Evolutionary conservation across 2,888 invertebrate species (phyloP), one percentile per base, ranked within the genome.

Genomic region (Parnassius orleans): DNA sequence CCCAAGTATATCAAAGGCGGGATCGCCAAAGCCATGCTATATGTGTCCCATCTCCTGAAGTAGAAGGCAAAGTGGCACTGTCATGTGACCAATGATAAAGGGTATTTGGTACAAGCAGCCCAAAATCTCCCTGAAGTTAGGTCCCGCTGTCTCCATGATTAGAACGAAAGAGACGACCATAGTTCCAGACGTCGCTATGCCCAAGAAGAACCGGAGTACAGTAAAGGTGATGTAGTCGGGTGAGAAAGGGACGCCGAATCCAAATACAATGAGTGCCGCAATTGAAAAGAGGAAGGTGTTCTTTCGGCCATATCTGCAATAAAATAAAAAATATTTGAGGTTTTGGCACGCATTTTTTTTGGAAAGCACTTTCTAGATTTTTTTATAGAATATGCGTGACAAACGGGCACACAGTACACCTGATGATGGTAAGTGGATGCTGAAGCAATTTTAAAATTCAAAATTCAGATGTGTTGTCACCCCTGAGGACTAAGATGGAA

Each of bases 141-240:
- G 82, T 0, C 95, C 94, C 9, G 94, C 87, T 0, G 94, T 84
- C 74, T 95, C 95, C 94, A 95, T 94, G 41, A 94, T 84, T 19
- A 95, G 87, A 1, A 95, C 95, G 71, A 95, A 95, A 68, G 94
- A 94, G 53, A 95, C 94, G 52, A 96, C 94, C 95, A 97, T 97
- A 9, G 95, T 95, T 43, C 96, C 97, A 9, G 96, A 95, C 0
- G 95, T 95, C n/a, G 95, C 95, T 61, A 95, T 76, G 0, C 95
- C 96, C 14, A 94, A 92, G 54, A 95, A 76, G 78, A 96, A 95
- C 66, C 96, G 87, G 48, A 95, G 85, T 0, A 93, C 51, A 3
- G 95, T 93, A 78, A 96, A 95, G 7, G 78, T 68, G 19, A 67
- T 76, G 72, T 87, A 92, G 74, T 93, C 94, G 0, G 95, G 94